A percentile compares a stretch with the other conserved stretches of the same genome.
Conservation (phyloP, 2,113 vertebrate species). For the Sialia sialis region DNA sequence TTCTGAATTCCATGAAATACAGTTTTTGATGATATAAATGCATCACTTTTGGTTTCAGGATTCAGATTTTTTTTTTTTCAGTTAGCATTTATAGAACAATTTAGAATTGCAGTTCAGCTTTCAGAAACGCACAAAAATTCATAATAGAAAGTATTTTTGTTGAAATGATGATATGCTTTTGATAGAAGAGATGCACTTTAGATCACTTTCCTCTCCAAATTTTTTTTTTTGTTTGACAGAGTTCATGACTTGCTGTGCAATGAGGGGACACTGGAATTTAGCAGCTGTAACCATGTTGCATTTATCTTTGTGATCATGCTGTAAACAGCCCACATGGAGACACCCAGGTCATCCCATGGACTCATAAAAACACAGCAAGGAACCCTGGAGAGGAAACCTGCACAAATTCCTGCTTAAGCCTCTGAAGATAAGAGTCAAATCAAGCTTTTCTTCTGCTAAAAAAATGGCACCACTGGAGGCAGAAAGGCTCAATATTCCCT, state of each 20-base stretch:
- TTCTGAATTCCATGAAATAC: constrained; percentile 69
- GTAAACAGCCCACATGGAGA: neutral
- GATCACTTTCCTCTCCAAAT: neutral
- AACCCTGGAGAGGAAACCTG: neutral
- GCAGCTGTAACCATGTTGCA: neutral
- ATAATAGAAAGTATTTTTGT: neutral
- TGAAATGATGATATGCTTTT: neutral
- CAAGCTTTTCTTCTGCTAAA: neutral
- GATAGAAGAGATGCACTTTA: neutral
- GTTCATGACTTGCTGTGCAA: neutral
- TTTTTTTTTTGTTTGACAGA: neutral
- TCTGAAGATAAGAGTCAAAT: constrained; percentile 17
- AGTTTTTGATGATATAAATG: constrained; percentile 49
- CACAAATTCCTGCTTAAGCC: neutral
- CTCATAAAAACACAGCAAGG: neutral
- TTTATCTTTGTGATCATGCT: constrained; percentile 20
- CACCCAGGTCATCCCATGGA: neutral
- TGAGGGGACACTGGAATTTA: neutral
- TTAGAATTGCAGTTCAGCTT: constrained; percentile 13
- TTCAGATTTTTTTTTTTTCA: neutral
- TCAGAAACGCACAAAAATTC: neutral
- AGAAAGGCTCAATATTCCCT: neutral
- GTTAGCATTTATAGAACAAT: constrained; percentile 10
- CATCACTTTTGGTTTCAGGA: neutral
- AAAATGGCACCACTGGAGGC: neutral